These are phyloP conservation scores for Zhengitettix transpicula DNA, from an alignment of 2,888 invertebrate species.

Conservation along the genomic window DNA sequence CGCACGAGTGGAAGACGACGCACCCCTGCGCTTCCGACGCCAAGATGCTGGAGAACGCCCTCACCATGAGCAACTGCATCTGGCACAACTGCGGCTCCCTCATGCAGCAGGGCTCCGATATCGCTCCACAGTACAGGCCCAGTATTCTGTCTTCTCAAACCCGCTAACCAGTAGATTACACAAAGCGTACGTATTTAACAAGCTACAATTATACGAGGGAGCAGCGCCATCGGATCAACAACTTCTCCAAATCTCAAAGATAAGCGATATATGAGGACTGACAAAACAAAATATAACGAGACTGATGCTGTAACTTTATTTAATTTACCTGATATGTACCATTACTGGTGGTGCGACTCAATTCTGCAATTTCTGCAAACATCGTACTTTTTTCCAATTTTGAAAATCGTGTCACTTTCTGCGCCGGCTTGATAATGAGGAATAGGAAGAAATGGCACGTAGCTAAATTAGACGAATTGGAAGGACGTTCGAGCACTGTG, in stretches of 20 bases:
- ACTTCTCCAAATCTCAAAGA: neutral
- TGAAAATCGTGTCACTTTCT: too few species aligned
- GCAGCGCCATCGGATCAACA: neutral
- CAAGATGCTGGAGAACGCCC: constrained; percentile 34
- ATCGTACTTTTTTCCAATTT: too few species aligned
- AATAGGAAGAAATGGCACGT: too few species aligned
- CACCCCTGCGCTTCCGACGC: constrained; percentile 31
- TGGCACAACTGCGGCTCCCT: constrained; percentile 42
- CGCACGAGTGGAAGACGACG: constrained; percentile 39
- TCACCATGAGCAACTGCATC: constrained; percentile 35
- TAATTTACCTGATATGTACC: too few species aligned
- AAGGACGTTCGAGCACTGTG: too few species aligned
- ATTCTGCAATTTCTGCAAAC: too few species aligned
- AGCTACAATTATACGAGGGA: neutral
- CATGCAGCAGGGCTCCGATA: constrained; percentile 36
- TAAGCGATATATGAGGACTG: neutral
- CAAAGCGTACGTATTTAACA: neutral
- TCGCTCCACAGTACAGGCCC: constrained; percentile 29
- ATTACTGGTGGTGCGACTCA: too few species aligned
- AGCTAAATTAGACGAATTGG: too few species aligned
- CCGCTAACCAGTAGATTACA: neutral
- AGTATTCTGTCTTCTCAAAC: neutral
- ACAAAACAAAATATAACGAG: too few species aligned
- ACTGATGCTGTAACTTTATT: too few species aligned
- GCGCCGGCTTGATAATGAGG: too few species aligned